A percentile compares a stretch with the other conserved stretches of the same genome.
Evolutionary conservation across 2,113 vertebrate species (phyloP).

Genomic region (Myiopsitta monachus): DNA sequence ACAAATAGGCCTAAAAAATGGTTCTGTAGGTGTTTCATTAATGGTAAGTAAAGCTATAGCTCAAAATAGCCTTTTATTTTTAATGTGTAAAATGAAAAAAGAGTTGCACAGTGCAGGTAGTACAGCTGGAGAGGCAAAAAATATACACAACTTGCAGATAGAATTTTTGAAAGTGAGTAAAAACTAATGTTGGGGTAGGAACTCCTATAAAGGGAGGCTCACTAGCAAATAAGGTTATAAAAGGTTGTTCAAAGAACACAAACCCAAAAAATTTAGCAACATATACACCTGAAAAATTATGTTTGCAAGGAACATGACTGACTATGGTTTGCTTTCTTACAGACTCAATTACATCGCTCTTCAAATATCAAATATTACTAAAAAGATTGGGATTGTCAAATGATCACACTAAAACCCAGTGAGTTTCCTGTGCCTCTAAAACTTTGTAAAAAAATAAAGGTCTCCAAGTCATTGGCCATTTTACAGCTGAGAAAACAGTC

Average conservation of each 20-base stretch:
- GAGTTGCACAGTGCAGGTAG: neutral
- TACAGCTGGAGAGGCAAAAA: neutral
- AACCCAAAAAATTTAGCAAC: neutral
- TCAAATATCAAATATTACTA: neutral
- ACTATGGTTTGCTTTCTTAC: neutral
- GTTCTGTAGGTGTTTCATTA: neutral
- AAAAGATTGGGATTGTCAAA: neutral
- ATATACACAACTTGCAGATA: neutral
- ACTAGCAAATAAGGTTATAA: neutral
- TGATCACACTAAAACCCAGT: fast-evolving
- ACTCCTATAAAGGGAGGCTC: neutral
- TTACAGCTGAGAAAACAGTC: neutral
- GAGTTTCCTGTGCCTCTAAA: neutral
- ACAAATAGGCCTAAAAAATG: neutral
- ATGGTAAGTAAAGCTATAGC: neutral
- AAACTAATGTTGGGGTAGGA: neutral
- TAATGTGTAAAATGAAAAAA: neutral
- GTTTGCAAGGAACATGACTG: neutral
- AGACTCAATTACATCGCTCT: neutral
- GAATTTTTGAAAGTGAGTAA: neutral
- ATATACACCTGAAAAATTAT: neutral
- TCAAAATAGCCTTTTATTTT: neutral
- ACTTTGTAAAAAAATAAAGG: neutral
- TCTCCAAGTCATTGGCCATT: neutral
- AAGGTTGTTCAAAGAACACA: neutral